A percentile compares a stretch with the other conserved stretches of the same genome.
Conservation (phyloP, 2,113 vertebrate genomes). For the Diadophis punctatus region DNA sequence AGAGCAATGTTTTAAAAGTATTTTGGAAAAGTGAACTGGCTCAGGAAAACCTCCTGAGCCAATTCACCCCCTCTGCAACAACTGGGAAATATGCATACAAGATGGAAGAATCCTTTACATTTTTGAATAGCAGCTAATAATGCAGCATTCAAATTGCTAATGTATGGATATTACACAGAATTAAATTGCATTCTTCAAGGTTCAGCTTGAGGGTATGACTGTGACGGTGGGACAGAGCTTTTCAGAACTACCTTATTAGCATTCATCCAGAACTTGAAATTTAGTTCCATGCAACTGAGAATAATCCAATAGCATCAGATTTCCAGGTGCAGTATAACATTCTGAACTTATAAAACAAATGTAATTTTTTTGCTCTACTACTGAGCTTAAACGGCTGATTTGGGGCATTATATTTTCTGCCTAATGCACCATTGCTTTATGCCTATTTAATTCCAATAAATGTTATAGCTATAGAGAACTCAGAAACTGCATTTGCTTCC, state of each 20-base stretch:
- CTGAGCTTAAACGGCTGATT: background rate
- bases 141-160: background rate
- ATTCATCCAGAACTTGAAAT: background rate
- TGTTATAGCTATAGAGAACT: background rate
- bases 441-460: background rate
- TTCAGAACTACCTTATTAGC: background rate
- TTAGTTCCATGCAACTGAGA: background rate
- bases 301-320: background rate
- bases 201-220: background rate
- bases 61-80: background rate
- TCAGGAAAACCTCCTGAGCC: background rate
- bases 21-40: background rate
- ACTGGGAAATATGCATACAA: background rate
- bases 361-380: background rate
- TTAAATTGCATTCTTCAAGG: background rate
- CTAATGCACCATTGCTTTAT: background rate
- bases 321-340: background rate
- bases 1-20: background rate
- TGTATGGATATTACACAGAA: background rate
- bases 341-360: background rate
- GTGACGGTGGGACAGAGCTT: background rate
- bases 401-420: background rate
- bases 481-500: background rate
- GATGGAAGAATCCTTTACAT: background rate
- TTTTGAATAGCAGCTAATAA: background rate